Conservation (phyloP, 2,797 vertebrate genomes). For the Tokudaia tokunoshimensis region DNA sequence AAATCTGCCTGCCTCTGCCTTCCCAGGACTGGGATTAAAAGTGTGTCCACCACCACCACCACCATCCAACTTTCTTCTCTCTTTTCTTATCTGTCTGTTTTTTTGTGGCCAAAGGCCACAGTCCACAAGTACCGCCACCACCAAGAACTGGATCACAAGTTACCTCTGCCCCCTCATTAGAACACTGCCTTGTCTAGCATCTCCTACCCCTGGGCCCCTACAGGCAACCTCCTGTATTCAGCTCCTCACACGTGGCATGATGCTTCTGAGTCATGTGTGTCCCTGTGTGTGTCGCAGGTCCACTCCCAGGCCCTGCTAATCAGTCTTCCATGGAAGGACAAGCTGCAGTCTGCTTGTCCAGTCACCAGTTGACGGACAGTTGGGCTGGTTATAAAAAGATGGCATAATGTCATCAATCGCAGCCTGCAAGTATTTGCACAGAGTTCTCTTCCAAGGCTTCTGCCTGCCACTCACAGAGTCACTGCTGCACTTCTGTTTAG, state of each 20-base stretch:
- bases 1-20: too few relatives aligned
- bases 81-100: background rate
- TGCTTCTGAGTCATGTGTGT: background rate
- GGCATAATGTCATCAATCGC: rapidly evolving
- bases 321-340: background rate
- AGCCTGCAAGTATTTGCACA: rapidly evolving
- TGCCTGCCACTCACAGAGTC: background rate
- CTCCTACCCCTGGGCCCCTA: background rate
- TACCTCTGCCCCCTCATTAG: background rate
- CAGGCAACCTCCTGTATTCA: background rate
- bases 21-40: background rate
- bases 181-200: background rate
- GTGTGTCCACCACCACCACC: background rate
- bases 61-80: too few relatives aligned
- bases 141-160: background rate
- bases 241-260: background rate
- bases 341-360: background rate
- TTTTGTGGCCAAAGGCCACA: background rate
- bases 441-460: background rate
- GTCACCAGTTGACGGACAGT: background rate
- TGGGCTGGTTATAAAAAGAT: background rate
- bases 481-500: background rate
- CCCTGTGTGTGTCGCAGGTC: background rate
- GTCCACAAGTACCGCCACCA: background rate
- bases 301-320: background rate